Evolutionary conservation across 1,140 invertebrate genomes (phyloP).

Genomic region (Phenacoccus solenopsis): DNA sequence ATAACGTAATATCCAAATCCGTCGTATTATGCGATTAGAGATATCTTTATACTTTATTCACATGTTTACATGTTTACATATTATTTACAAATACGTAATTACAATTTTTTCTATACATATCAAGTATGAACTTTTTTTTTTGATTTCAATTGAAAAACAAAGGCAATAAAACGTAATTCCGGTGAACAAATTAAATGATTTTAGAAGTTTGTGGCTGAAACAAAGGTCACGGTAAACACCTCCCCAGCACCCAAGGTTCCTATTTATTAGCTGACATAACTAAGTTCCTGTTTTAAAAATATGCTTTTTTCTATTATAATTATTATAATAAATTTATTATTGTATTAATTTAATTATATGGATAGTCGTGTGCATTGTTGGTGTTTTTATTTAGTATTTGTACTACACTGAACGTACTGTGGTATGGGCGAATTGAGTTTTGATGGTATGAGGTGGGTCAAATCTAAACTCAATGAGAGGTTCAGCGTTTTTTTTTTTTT

Average conservation of each 20-base stretch:
- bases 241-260: conserved; percentile 36
- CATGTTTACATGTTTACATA: no score
- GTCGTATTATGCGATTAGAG: no score
- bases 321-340: conserved; percentile 23
- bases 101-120: not conserved
- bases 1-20: no score
- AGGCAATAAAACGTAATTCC: not conserved
- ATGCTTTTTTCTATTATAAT: conserved; percentile 23
- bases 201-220: not conserved
- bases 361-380: conserved; percentile 24
- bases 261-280: conserved; percentile 35
- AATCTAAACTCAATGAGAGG: no score
- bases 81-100: not conserved
- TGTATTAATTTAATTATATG: conserved; percentile 23
- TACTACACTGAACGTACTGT: no score
- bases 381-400: conserved; percentile 21
- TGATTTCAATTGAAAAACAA: not conserved
- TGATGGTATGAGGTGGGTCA: not conserved
- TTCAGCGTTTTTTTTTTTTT: not conserved
- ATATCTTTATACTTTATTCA: not conserved
- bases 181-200: not conserved
- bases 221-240: conserved; percentile 21
- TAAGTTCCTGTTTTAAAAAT: conserved; percentile 35
- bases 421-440: not conserved
- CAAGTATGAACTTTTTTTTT: not conserved